phyloP scores from a whole-genome alignment of 2,113 vertebrate genomes.

The Clarias magur region DNA sequence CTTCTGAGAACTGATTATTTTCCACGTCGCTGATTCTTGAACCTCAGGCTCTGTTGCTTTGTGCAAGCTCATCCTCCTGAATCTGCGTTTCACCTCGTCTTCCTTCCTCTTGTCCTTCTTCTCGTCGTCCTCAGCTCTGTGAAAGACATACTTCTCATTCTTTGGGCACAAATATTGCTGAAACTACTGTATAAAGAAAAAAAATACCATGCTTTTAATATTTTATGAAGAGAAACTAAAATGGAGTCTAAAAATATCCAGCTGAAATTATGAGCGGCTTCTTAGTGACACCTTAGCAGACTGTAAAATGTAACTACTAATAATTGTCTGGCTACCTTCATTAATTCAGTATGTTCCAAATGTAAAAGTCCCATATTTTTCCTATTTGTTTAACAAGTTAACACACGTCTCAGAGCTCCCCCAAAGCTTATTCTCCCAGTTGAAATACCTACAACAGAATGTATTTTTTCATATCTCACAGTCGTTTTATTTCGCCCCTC shows the following conservation, averaged over 20 bases:
- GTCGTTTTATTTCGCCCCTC: too few species aligned
- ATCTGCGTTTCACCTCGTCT: constrained; percentile 71
- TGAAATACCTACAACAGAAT: too few species aligned
- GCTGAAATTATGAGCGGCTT: neutral
- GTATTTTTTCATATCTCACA: too few species aligned
- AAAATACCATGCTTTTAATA: neutral
- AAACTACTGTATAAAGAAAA: neutral
- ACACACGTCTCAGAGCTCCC: too few species aligned
- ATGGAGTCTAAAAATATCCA: neutral
- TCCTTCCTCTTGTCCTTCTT: constrained; percentile 72
- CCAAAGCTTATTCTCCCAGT: too few species aligned
- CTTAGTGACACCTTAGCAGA: neutral
- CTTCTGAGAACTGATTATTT: constrained; percentile 83
- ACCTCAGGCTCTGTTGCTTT: constrained; percentile 79
- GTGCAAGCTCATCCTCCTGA: constrained; percentile 68
- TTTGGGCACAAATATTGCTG: neutral
- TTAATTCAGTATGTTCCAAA: neutral
- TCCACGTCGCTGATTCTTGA: constrained; percentile 86
- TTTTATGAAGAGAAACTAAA: neutral
- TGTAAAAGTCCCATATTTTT: neutral
- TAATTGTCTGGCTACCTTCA: neutral
- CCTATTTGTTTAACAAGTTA: too few species aligned
- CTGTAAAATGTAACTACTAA: neutral
- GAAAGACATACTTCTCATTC: neutral
- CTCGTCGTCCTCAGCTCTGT: constrained; percentile 74